A percentile compares a stretch with the other conserved stretches of the same genome.
Conservation (phyloP, 2,113 vertebrate species). For the Cebus imitator region DNA sequence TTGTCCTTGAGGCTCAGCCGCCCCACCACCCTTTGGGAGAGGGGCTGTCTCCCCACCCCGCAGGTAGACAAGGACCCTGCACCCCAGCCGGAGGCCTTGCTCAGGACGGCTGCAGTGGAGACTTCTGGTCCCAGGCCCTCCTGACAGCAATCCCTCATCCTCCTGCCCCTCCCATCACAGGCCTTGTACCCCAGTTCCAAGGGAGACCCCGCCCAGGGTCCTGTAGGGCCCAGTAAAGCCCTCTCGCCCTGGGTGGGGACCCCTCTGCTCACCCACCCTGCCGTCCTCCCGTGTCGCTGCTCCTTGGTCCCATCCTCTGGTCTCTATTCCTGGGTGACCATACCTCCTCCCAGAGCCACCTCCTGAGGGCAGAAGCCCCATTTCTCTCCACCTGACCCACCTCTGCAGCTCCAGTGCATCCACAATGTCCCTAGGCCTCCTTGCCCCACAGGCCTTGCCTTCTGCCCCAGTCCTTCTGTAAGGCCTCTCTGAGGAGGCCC, state of each 20-base stretch:
- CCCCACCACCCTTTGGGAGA: constrained; percentile 44
- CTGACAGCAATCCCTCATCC: neutral
- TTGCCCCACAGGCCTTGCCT: neutral
- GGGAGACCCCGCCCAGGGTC: neutral
- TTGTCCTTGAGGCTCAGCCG: constrained; percentile 74
- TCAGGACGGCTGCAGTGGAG: neutral
- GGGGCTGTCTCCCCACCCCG: neutral
- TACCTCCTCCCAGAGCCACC: neutral
- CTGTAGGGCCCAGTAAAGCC: neutral
- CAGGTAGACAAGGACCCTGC: constrained; percentile 1
- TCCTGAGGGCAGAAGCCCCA: neutral
- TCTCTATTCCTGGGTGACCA: neutral
- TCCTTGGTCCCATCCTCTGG: neutral
- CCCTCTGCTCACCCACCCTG: neutral
- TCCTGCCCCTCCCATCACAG: neutral
- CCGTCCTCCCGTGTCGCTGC: too few relatives aligned
- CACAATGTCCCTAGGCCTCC: neutral
- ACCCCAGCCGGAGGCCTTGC: neutral
- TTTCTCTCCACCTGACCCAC: neutral
- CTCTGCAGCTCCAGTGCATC: neutral
- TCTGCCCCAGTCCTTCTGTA: neutral
- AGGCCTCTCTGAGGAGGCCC: neutral
- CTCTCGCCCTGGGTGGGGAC: neutral
- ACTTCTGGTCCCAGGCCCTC: neutral
- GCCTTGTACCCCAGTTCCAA: too few relatives aligned